Conservation (phyloP, 2,113 vertebrate species). For the Hippolais icterina region DNA sequence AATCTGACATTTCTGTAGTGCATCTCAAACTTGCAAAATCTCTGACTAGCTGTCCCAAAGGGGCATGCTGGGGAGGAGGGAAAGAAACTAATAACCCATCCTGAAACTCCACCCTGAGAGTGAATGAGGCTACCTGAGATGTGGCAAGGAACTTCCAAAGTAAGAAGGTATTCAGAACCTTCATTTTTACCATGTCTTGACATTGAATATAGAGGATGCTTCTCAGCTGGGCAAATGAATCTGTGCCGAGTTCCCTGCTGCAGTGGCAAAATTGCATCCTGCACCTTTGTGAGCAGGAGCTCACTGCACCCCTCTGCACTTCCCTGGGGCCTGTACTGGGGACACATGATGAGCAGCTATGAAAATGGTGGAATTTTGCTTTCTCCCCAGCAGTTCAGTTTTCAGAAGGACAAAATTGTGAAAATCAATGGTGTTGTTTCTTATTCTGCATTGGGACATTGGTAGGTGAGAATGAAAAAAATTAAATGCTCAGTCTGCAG, state of each 20-base stretch:
- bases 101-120: neutral
- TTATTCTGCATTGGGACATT: neutral
- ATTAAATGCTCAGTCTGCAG: neutral
- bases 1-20: neutral
- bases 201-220: neutral
- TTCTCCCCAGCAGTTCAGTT: neutral
- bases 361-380: neutral
- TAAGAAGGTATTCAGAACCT: neutral
- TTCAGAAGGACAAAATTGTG: neutral
- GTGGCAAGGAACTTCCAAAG: neutral
- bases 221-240: neutral
- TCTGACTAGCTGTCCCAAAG: neutral
- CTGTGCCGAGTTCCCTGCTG: neutral
- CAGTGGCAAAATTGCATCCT: neutral
- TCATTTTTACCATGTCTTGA: neutral
- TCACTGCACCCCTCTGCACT: neutral
- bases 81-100: neutral
- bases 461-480: neutral
- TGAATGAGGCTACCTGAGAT: neutral
- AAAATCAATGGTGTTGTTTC: neutral
- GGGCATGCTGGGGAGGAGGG: neutral
- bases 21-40: neutral
- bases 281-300: fast-evolving
- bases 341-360: neutral
- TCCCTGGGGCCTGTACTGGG: neutral